Evolutionary conservation across 2,888 invertebrate species (phyloP).

Genomic region (Tachina lurida): DNA sequence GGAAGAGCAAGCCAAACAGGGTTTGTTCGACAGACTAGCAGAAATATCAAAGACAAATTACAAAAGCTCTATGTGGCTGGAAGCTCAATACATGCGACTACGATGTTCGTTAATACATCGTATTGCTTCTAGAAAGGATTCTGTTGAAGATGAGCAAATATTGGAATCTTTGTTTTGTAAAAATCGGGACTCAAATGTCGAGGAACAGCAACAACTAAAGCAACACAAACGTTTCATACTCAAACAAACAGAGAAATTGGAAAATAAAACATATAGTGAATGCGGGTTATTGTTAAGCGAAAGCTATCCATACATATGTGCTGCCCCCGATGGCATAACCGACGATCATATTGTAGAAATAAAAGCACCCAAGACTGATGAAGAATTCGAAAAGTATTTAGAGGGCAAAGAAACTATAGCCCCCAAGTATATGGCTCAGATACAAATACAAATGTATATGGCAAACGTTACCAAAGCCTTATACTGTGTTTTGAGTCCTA

Average conservation of each 20-base stretch:
- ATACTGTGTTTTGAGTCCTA: conserved; percentile 82
- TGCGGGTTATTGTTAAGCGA: conserved; percentile 80
- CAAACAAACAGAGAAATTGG: conserved; percentile 82
- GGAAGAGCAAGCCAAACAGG: conserved; percentile 79
- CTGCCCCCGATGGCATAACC: conserved; percentile 81
- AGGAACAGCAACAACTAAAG: conserved; percentile 80
- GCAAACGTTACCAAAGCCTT: conserved; percentile 82
- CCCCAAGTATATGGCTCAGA: conserved; percentile 82
- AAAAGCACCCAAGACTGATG: conserved; percentile 82
- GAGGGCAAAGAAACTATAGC: conserved; percentile 81
- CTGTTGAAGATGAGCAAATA: conserved; percentile 79
- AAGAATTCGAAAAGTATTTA: conserved; percentile 82
- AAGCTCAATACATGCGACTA: conserved; percentile 81
- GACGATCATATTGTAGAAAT: conserved; percentile 83
- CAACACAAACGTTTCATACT: conserved; percentile 82
- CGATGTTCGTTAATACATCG: conserved; percentile 81
- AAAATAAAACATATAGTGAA: conserved; percentile 81
- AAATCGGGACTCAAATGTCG: conserved; percentile 79
- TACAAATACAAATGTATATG: conserved; percentile 82
- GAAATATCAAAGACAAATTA: conserved; percentile 79
- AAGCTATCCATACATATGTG: conserved; percentile 81
- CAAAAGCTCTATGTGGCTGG: conserved; percentile 80
- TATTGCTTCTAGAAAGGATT: conserved; percentile 78
- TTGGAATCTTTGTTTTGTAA: conserved; percentile 80
- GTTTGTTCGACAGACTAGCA: conserved; percentile 78